Evolutionary conservation across 2,888 invertebrate genomes (phyloP).

Genomic region (Bugula neritina): DNA sequence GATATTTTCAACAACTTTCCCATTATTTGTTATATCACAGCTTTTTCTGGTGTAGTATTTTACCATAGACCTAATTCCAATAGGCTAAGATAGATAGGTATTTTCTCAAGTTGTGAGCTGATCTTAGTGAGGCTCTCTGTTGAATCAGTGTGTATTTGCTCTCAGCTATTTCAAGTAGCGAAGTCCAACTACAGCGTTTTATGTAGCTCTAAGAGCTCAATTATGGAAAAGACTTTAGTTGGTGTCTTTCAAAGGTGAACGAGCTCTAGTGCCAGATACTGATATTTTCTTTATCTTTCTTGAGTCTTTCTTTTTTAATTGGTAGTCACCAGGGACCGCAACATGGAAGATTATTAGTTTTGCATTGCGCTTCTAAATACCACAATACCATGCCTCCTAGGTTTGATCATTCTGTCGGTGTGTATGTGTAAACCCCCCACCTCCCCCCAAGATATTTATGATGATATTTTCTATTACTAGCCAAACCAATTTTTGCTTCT

Average conservation of each 20-base stretch:
- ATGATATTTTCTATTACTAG: neutral
- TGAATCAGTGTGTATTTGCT: neutral
- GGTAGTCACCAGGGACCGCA: neutral
- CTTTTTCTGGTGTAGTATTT: no score
- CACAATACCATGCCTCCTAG: constrained; percentile 2
- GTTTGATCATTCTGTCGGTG: neutral
- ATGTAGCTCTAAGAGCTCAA: neutral
- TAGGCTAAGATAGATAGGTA: no score
- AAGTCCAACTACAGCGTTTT: neutral
- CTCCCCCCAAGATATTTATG: constrained; percentile 3
- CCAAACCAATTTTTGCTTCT: neutral
- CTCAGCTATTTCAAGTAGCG: neutral
- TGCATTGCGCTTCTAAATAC: neutral
- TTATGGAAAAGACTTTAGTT: neutral
- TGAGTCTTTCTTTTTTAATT: neutral
- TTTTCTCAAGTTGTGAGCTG: neutral
- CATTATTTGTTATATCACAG: no score
- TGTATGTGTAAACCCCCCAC: constrained; percentile 12
- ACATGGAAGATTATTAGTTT: neutral
- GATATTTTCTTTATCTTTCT: neutral
- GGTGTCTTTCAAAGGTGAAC: neutral
- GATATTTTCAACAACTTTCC: no score
- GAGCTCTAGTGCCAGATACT: neutral
- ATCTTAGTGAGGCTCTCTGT: neutral
- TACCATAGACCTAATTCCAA: no score